These are phyloP conservation scores for Drosophila gaucha DNA, from an alignment of 2,888 invertebrate species.

Conservation along the genomic window DNA sequence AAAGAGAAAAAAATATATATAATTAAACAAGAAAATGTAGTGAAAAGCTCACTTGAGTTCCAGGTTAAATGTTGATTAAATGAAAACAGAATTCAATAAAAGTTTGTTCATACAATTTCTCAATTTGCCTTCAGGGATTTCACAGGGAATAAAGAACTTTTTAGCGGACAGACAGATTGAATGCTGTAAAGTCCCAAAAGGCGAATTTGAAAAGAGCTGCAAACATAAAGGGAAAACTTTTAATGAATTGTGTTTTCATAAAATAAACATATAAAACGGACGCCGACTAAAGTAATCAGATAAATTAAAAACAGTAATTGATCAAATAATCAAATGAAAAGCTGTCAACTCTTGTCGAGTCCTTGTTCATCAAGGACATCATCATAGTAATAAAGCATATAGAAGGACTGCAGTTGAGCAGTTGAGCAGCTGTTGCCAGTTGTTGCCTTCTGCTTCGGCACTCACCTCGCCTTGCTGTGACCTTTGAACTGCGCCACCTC, in stretches of 20 bases:
- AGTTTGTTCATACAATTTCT: not conserved
- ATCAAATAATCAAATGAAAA: not conserved
- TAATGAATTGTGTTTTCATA: conserved; percentile 1
- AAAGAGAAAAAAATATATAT: too few relatives aligned
- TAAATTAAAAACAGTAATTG: not conserved
- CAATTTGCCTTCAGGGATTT: conserved; percentile 1
- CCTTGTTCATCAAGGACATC: not conserved
- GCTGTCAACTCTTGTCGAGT: too few relatives aligned
- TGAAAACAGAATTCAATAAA: conserved; percentile 1
- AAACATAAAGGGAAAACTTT: conserved; percentile 1
- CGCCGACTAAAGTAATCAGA: not conserved
- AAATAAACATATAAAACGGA: not conserved
- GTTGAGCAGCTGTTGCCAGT: too few relatives aligned
- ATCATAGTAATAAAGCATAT: not conserved
- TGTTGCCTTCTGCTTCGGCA: not conserved
- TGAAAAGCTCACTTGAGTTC: not conserved
- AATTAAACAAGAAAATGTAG: not conserved
- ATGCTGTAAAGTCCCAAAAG: not conserved
- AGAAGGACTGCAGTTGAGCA: not conserved
- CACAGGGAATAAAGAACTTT: too few relatives aligned
- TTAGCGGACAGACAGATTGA: too few relatives aligned
- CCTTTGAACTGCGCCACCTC: conserved; percentile 84
- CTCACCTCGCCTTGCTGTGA: conserved; percentile 77
- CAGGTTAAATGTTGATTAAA: not conserved
- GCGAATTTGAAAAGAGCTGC: not conserved